Evolutionary conservation across 2,113 vertebrate species (phyloP).

Genomic region (Equus przewalskii): DNA sequence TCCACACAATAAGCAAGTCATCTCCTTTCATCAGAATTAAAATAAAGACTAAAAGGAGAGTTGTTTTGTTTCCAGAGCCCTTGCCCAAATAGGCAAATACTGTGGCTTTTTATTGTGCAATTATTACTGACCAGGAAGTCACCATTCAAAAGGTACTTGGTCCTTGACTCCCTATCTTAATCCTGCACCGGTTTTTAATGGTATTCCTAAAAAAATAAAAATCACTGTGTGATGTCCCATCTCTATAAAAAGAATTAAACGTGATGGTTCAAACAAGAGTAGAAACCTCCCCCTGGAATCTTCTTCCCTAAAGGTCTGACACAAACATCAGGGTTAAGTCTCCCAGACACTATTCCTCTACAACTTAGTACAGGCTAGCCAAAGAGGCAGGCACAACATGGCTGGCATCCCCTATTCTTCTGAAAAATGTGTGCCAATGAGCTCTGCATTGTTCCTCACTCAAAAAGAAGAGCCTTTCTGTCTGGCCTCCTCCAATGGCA

Average conservation of each 20-base stretch:
- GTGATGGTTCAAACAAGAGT: conserved; percentile 15
- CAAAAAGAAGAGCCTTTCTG: conserved; percentile 75
- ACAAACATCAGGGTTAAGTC: conserved; percentile 39
- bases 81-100: conserved; percentile 61
- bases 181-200: conserved; percentile 26
- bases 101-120: conserved; percentile 69
- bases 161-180: conserved; percentile 42
- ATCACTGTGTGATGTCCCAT: not conserved
- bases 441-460: conserved; percentile 74
- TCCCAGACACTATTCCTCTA: conserved; percentile 57
- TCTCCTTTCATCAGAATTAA: conserved; percentile 33
- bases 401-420: conserved; percentile 84
- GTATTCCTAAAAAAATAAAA: conserved; percentile 53
- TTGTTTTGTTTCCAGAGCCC: conserved; percentile 58
- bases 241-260: conserved; percentile 29
- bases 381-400: conserved; percentile 80
- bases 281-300: not conserved
- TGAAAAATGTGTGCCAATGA: conserved; percentile 73
- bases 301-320: conserved; percentile 45
- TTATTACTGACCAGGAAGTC: conserved; percentile 70
- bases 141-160: conserved; percentile 45
- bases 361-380: conserved; percentile 74
- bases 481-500: conserved; percentile 81
- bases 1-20: conserved; percentile 33
- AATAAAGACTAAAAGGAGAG: conserved; percentile 65